Percentiles rank a stretch among this genome's conserved stretches.
These are phyloP conservation scores for Lacanobia oleracea DNA, from an alignment of 2,888 invertebrate genomes.

Conservation along the genomic window DNA sequence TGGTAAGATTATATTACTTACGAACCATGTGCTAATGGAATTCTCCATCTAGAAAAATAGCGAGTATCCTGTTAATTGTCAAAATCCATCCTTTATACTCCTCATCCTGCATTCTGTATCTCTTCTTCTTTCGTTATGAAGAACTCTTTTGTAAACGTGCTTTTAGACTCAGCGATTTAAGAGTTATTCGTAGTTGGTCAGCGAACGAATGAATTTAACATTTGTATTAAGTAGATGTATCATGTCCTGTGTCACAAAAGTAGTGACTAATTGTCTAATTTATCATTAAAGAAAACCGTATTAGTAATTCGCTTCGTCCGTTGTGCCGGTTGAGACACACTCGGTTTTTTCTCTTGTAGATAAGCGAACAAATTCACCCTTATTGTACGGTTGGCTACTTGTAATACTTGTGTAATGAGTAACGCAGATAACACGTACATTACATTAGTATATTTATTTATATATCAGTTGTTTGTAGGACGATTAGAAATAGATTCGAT, in stretches of 20 bases:
- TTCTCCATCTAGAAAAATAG: not conserved
- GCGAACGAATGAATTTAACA: not conserved
- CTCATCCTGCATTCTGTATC: not conserved
- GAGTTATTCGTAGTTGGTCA: not conserved
- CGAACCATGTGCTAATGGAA: not conserved
- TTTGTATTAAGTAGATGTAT: not conserved
- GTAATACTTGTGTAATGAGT: slow-evolving; percentile 31
- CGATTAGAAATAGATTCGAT: not conserved
- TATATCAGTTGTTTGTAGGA: not conserved
- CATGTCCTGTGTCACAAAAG: not conserved
- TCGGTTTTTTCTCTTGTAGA: slow-evolving; percentile 30
- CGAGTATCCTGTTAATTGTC: not conserved
- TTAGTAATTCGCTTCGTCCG: slow-evolving; percentile 18
- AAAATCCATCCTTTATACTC: not conserved
- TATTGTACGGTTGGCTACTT: slow-evolving; percentile 7
- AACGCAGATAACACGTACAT: slow-evolving; percentile 38
- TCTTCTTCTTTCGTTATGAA: not conserved
- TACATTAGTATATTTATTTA: not conserved
- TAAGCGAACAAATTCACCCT: slow-evolving; percentile 39
- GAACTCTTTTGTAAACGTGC: not conserved
- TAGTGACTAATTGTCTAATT: slow-evolving; percentile 13
- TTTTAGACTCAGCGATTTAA: too few species aligned
- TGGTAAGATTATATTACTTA: slow-evolving; percentile 9
- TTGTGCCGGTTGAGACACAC: slow-evolving; percentile 1
- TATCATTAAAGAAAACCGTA: slow-evolving; percentile 25